phyloP scores from a whole-genome alignment of 2,888 invertebrate species.

The Epistrophella euchroma region DNA sequence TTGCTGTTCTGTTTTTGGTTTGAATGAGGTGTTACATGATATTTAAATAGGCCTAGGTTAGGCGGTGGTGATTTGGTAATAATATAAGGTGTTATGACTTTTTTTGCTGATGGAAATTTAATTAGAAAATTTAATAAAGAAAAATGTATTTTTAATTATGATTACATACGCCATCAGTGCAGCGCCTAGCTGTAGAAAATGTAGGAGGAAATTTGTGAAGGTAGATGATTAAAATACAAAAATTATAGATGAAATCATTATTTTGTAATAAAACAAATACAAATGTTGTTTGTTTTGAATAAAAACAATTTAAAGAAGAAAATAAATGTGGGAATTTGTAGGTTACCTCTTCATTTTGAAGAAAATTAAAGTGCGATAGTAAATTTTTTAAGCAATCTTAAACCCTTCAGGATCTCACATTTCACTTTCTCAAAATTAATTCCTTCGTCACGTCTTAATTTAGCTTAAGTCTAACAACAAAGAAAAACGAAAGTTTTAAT shows the following conservation, averaged over 20 bases:
- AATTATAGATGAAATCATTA: no score
- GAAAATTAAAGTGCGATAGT: no score
- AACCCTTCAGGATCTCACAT: slow-evolving; percentile 16
- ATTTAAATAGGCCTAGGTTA: slow-evolving; percentile 45
- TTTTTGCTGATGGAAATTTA: slow-evolving; percentile 31
- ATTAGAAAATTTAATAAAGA: neutral
- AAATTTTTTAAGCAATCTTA: no score
- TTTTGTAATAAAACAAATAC: neutral
- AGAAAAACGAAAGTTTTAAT: slow-evolving; percentile 67
- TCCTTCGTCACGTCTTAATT: neutral
- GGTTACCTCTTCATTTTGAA: no score
- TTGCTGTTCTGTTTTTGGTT: neutral
- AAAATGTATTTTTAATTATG: slow-evolving; percentile 47
- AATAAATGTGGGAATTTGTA: no score
- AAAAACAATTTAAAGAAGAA: no score
- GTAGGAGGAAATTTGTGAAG: slow-evolving; percentile 29
- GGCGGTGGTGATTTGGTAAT: slow-evolving; percentile 51
- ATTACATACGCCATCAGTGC: neutral
- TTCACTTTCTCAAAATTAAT: slow-evolving; percentile 13
- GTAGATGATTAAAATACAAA: slow-evolving; percentile 16
- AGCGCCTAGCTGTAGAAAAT: neutral
- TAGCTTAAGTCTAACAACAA: neutral
- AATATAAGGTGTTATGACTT: slow-evolving; percentile 56
- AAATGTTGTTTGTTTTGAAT: no score
- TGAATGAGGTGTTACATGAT: slow-evolving; percentile 63